Conservation (phyloP, 2,113 vertebrate genomes). For the Calyptomena viridis region DNA sequence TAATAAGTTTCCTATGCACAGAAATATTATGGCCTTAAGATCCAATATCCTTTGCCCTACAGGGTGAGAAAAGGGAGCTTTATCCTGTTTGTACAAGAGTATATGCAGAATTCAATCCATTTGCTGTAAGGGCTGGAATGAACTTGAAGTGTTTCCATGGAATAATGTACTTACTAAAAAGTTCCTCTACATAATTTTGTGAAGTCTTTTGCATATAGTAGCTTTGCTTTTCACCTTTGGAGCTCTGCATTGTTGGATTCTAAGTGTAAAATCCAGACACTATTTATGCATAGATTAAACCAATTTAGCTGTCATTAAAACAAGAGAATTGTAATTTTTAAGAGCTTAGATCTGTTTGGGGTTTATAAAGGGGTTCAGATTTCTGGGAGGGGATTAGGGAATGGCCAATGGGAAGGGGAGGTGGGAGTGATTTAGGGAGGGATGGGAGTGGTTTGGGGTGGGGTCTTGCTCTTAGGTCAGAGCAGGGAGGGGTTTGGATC, state of each 20-base stretch:
- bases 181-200: conserved; percentile 9
- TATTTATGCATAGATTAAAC: background rate
- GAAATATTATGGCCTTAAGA: conserved; percentile 22
- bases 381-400: no score
- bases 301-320: background rate
- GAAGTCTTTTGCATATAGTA: background rate
- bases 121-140: background rate
- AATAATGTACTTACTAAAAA: conserved; percentile 13
- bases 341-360: no score
- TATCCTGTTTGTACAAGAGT: conserved; percentile 26
- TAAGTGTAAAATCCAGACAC: background rate
- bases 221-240: background rate
- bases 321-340: background rate
- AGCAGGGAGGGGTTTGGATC: no score
- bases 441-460: no score
- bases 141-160: background rate
- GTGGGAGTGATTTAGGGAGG: no score
- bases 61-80: conserved; percentile 54
- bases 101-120: background rate
- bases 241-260: background rate
- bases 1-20: conserved; percentile 35
- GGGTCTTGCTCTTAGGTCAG: no score
- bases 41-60: conserved; percentile 55
- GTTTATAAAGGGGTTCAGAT: no score
- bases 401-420: no score